Evolutionary conservation across 2,113 vertebrate genomes (phyloP).

Genomic region (Oncorhynchus kisutch): DNA sequence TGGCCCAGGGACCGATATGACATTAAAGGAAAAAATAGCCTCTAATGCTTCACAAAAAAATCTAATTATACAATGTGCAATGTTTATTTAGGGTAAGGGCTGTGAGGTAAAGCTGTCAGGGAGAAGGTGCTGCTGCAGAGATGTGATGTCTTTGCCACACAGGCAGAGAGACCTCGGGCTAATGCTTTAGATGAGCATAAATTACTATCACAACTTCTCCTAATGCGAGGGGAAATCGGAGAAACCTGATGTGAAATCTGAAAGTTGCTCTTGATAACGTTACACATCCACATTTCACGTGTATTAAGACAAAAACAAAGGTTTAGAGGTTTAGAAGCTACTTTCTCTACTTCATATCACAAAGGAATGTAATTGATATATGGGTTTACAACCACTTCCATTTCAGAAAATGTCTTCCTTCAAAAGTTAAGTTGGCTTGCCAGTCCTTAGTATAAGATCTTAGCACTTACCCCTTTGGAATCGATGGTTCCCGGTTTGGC

Average conservation of each 20-base stretch:
- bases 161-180: background rate
- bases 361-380: background rate
- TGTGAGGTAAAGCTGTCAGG: background rate
- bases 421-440: background rate
- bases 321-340: background rate
- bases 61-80: background rate
- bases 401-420: background rate
- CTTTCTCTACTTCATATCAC: background rate
- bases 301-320: background rate
- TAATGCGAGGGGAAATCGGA: background rate
- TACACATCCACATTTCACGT: too few relatives aligned
- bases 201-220: background rate
- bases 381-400: background rate
- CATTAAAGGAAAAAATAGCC: too few relatives aligned
- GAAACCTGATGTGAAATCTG: background rate
- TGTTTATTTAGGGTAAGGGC: background rate
- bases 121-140: background rate
- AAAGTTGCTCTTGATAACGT: too few relatives aligned
- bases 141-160: background rate
- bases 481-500: conserved; percentile 90
- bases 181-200: background rate
- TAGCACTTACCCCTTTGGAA: conserved; percentile 88
- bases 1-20: too few relatives aligned
- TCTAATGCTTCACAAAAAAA: too few relatives aligned
- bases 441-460: conserved; percentile 2